Base-by-base conservation (phyloP, 1,140 invertebrate species). In the Drosophila miranda region DNA sequence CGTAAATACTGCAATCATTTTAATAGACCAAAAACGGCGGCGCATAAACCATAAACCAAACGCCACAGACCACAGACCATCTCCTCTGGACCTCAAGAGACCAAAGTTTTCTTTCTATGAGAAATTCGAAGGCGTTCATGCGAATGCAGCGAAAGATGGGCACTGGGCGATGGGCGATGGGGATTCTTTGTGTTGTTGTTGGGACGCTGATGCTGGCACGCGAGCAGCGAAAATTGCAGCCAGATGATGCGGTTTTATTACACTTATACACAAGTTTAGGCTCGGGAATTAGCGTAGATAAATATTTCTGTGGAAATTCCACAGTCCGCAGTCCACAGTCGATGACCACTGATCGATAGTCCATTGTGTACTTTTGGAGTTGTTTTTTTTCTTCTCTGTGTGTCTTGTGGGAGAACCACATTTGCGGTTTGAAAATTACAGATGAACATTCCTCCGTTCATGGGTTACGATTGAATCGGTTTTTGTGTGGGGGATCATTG, bases 1-100 rank as follows among this genome's bases (percentile, higher is more conserved):
- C 82, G 82, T 87, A 87, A 87, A 87, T 87, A 87, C 82, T 87
- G 82, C 82, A 87, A 87, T 87, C 82, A 87, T 87, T 87, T 87
- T 87, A 87, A 87, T 87, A 87, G 82, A 87, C 82, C 82, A 87
- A 87, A 87, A 87, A 82, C 83, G 83, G 82, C 82, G 82, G 78
- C 75, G 82, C 82, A 87, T 87, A 87, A 87, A 66, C 82, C 82
- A 87, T 87, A 87, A 87, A 87, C 83, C 82, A 86, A 87, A 87
- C 82, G 81, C 82, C 81, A 61, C 9, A 66, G 50, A 19, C 69
- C 42, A 50, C 53, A 67, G 23, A 43, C 26, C 44, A 34, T 30
- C 46, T 55, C 51, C 51, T 42, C 53, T 52, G 42, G 55, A 46
- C 49, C 53, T 42, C 49, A 16, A 38, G 34, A 38, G 23, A 43